A percentile compares a stretch with the other conserved stretches of the same genome.
phyloP scores from a whole-genome alignment of 2,888 invertebrate species.

The Protophormia terraenovae region DNA sequence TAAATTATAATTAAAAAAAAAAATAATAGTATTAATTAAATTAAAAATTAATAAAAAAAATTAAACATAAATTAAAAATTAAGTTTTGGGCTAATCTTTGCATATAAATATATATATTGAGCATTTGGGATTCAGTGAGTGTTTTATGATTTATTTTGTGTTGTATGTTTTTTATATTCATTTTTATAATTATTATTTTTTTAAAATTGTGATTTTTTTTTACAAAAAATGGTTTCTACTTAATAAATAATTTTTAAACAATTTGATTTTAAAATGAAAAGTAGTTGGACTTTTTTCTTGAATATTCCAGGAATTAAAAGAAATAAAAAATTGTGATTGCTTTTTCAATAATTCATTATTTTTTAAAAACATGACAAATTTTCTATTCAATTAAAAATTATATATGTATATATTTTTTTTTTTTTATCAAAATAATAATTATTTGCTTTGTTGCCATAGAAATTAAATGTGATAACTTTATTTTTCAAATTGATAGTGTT shows the following conservation, averaged over 20 bases:
- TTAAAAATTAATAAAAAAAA: conserved; percentile 13
- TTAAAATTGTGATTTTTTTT: conserved; percentile 1
- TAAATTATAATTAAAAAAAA: conserved; percentile 44
- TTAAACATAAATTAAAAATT: conserved; percentile 43
- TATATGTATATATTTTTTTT: too few relatives aligned
- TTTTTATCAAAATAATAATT: too few relatives aligned
- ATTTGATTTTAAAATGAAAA: conserved; percentile 26
- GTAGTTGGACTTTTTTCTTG: neutral
- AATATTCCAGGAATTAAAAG: neutral
- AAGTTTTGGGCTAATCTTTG: conserved; percentile 67
- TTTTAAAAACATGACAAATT: too few relatives aligned
- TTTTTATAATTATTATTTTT: neutral
- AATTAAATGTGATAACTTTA: too few relatives aligned
- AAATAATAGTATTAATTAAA: conserved; percentile 34
- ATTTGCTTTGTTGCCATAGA: too few relatives aligned
- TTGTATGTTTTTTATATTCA: conserved; percentile 3
- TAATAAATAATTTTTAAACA: conserved; percentile 32
- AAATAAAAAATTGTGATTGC: neutral
- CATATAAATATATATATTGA: conserved; percentile 60
- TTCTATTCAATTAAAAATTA: too few relatives aligned
- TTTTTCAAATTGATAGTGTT: too few relatives aligned
- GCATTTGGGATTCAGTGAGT: conserved; percentile 59
- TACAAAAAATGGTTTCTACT: neutral
- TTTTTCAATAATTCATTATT: too few relatives aligned
- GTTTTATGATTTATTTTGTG: neutral